Evolutionary conservation across 2,797 vertebrate species (phyloP).

Genomic region (Menidia menidia): DNA sequence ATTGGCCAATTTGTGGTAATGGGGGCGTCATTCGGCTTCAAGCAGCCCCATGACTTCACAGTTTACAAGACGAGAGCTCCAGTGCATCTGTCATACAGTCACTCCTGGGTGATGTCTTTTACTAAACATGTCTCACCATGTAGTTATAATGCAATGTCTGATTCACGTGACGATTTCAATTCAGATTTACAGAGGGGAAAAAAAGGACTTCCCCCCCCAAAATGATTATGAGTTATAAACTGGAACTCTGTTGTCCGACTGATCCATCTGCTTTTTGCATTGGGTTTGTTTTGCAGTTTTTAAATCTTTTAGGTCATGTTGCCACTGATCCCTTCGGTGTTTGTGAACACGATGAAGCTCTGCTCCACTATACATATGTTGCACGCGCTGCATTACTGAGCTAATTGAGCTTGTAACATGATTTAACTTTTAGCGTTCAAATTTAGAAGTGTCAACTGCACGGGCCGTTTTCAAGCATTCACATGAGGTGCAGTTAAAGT

Average conservation of each 20-base stretch:
- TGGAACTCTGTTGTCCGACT: neutral
- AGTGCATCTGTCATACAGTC: constrained; percentile 72
- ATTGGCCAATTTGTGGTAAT: constrained; percentile 87
- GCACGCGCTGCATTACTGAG: neutral
- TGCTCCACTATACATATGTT: constrained; percentile 4
- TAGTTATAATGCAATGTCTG: constrained; percentile 15
- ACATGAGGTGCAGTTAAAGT: constrained; percentile 5
- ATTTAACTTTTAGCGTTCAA: neutral
- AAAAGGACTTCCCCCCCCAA: neutral
- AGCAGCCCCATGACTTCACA: constrained; percentile 83
- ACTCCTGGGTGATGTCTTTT: constrained; percentile 41
- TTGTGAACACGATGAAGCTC: constrained; percentile 7
- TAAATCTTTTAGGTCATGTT: constrained; percentile 51
- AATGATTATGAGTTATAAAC: neutral
- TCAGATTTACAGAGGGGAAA: neutral
- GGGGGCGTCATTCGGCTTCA: constrained; percentile 79
- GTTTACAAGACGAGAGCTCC: constrained; percentile 79
- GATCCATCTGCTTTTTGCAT: constrained; percentile 15
- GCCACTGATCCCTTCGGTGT: constrained; percentile 26
- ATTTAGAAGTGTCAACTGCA: neutral
- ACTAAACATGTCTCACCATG: constrained; percentile 33
- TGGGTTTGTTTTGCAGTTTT: constrained; percentile 14
- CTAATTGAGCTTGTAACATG: neutral
- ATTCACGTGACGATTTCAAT: neutral
- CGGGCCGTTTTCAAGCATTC: constrained; percentile 4